A percentile compares a stretch with the other conserved stretches of the same genome.
phyloP scores from a whole-genome alignment of 2,888 invertebrate genomes.

The Drosophila imparisetae region DNA sequence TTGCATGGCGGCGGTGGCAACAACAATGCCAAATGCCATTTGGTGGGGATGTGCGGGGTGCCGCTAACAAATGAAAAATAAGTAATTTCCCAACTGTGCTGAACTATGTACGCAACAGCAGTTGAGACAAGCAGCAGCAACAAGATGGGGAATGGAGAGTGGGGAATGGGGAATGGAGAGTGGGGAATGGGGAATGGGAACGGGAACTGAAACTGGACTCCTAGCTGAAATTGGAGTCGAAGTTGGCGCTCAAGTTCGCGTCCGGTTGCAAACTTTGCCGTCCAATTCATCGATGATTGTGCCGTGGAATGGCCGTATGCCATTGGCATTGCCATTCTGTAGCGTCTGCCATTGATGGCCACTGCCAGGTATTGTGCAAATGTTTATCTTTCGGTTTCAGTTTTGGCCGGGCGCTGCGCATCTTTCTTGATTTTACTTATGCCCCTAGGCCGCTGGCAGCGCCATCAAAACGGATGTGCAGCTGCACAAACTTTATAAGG shows the following conservation, averaged over 20 bases:
- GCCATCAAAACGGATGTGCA: constrained; percentile 73
- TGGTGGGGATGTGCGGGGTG: constrained; percentile 19
- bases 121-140: constrained; percentile 55
- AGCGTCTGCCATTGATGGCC: constrained; percentile 59
- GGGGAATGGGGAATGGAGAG: neutral
- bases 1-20: constrained; percentile 69
- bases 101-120: constrained; percentile 59
- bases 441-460: constrained; percentile 45
- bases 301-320: constrained; percentile 50
- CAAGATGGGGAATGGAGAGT: neutral
- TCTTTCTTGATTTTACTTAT: constrained; percentile 55
- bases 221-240: constrained; percentile 30
- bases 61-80: constrained; percentile 77
- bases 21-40: constrained; percentile 77
- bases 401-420: constrained; percentile 30
- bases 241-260: constrained; percentile 38
- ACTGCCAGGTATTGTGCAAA: constrained; percentile 59
- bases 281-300: constrained; percentile 79
- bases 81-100: constrained; percentile 77
- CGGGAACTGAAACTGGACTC: neutral
- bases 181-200: neutral
- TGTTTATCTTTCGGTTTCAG: constrained; percentile 73
- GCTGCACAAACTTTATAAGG: constrained; percentile 70
- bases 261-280: constrained; percentile 72
- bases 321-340: constrained; percentile 49